Evolutionary conservation across 2,797 vertebrate species (phyloP).

Genomic region (Phrynocephalus vlangalii): DNA sequence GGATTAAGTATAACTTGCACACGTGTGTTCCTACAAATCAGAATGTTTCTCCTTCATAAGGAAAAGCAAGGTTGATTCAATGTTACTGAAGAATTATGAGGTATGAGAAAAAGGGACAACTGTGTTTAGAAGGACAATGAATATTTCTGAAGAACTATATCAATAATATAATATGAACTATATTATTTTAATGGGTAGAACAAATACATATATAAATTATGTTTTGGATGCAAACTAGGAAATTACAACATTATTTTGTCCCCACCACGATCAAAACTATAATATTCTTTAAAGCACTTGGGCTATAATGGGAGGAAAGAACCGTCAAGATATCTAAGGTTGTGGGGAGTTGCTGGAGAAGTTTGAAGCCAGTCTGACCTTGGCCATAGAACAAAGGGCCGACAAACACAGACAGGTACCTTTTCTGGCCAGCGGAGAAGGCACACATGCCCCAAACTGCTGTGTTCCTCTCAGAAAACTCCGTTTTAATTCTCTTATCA

Average conservation of each 20-base stretch:
- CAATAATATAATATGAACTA: too few species aligned
- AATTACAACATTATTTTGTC: neutral
- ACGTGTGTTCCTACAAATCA: neutral
- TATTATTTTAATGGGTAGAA: neutral
- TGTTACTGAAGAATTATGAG: neutral
- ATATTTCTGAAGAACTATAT: neutral
- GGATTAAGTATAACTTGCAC: neutral
- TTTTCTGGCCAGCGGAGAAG: too few species aligned
- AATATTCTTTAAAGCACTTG: neutral
- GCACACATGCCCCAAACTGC: too few species aligned
- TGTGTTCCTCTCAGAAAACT: too few species aligned
- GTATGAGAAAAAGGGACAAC: neutral
- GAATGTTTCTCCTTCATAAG: neutral
- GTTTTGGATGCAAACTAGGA: neutral
- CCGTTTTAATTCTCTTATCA: too few species aligned
- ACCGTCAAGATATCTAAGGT: neutral
- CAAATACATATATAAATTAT: neutral
- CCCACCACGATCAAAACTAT: neutral
- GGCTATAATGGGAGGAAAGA: neutral
- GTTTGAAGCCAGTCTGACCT: too few species aligned
- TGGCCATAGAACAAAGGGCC: too few species aligned
- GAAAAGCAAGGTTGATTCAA: neutral
- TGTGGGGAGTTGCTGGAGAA: too few species aligned
- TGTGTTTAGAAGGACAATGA: neutral
- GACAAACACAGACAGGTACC: too few species aligned